Percentiles rank a stretch among this genome's conserved stretches.
These are phyloP conservation scores for Forbesichthys papilliferus DNA, from an alignment of 2,113 vertebrate genomes.

Conservation along the genomic window DNA sequence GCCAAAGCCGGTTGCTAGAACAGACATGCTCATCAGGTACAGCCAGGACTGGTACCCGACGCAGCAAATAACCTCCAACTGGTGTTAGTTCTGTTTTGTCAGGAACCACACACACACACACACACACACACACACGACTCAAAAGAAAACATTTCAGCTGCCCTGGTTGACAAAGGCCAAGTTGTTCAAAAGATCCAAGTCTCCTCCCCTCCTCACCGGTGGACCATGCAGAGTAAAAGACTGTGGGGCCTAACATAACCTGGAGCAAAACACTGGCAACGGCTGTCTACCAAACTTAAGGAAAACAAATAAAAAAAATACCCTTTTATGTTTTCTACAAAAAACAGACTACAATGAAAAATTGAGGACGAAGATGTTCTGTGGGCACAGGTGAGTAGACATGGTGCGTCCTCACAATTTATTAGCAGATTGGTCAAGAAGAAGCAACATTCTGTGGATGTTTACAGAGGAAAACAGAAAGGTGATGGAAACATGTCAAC, in stretches of 20 bases:
- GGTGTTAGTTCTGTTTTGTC: constrained; percentile 1
- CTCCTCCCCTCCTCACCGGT: background rate
- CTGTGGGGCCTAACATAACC: background rate
- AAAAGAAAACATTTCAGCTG: constrained; percentile 33
- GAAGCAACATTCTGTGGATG: constrained; percentile 37
- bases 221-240: too few relatives aligned
- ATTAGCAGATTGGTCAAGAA: constrained; percentile 72
- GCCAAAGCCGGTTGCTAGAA: background rate
- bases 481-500: constrained; percentile 22
- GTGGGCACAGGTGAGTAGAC: constrained; percentile 57
- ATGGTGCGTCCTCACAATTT: constrained; percentile 67
- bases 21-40: background rate
- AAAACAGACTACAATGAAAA: constrained; percentile 23
- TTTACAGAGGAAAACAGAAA: constrained; percentile 58
- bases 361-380: constrained; percentile 44
- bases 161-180: constrained; percentile 37
- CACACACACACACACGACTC: constrained; percentile 11
- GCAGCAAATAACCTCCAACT: background rate
- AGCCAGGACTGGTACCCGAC: background rate
- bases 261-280: background rate
- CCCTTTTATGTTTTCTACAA: background rate
- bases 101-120: constrained; percentile 10
- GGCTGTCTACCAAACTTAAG: background rate
- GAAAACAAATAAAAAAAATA: background rate
- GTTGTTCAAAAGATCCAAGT: background rate